Evolutionary conservation across 2,113 vertebrate species (phyloP).

Genomic region (Takifugu flavidus): DNA sequence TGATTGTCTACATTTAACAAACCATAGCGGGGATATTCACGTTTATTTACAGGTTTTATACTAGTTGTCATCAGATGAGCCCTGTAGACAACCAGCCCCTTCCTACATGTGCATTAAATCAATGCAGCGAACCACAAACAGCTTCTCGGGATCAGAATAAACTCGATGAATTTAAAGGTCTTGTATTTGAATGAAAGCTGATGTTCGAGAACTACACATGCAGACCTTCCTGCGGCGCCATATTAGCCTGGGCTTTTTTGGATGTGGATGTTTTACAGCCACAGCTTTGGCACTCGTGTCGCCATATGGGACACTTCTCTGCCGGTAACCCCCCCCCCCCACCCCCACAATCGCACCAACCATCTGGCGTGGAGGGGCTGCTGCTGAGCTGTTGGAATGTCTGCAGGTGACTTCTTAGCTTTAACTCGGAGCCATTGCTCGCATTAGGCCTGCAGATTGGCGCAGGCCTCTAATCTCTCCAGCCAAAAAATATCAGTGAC

Average conservation of each 20-base stretch:
- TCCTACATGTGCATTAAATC: neutral
- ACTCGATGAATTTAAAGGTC: neutral
- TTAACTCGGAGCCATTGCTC: constrained; percentile 11
- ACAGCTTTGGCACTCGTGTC: neutral
- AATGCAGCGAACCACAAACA: neutral
- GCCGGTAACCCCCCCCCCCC: neutral
- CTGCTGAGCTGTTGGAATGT: constrained; percentile 5
- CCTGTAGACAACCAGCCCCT: neutral
- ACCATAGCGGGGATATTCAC: neutral
- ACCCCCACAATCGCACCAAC: neutral
- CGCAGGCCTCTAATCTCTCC: constrained; percentile 4
- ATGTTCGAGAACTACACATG: neutral
- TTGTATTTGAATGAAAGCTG: neutral
- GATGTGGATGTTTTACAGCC: neutral
- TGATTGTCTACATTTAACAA: neutral
- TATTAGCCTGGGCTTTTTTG: neutral
- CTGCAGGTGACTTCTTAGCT: constrained; percentile 28
- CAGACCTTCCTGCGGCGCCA: neutral
- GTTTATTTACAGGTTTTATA: neutral
- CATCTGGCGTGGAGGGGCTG: constrained; percentile 34
- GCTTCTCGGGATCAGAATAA: neutral
- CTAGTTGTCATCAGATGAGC: neutral
- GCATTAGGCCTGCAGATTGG: neutral
- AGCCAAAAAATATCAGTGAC: neutral
- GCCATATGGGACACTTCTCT: constrained; percentile 31